Conservation (phyloP, 2,888 invertebrate species). For the Meandrusa payeni region DNA sequence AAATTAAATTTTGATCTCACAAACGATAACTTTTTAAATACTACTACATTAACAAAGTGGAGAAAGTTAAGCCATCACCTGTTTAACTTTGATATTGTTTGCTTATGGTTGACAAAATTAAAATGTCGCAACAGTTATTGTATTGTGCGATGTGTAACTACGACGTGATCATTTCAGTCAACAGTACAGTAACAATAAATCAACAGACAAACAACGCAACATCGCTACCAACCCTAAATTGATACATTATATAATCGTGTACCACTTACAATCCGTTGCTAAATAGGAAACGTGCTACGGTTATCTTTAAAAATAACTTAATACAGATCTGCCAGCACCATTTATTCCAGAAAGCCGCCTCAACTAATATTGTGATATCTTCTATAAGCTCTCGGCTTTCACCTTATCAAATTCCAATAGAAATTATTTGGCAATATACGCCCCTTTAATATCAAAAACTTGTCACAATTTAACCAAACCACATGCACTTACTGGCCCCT, state of each 20-base stretch:
- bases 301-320: constrained; percentile 48
- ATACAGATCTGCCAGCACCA: constrained; percentile 78
- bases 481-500: constrained; percentile 62
- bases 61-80: constrained; percentile 1
- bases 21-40: constrained; percentile 16
- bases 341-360: constrained; percentile 41
- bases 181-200: constrained; percentile 16
- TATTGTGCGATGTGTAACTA: background rate
- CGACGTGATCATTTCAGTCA: constrained; percentile 10
- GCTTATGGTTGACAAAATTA: constrained; percentile 10
- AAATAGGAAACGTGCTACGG: constrained; percentile 37
- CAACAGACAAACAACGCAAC: constrained; percentile 38
- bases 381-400: constrained; percentile 17
- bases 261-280: constrained; percentile 41
- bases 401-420: constrained; percentile 34
- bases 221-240: constrained; percentile 41
- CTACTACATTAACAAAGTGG: constrained; percentile 22
- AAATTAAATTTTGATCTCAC: background rate
- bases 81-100: constrained; percentile 20
- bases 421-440: constrained; percentile 30
- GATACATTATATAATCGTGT: constrained; percentile 36
- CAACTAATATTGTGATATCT: constrained; percentile 12
- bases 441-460: constrained; percentile 23
- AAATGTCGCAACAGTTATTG: constrained; percentile 10
- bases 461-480: constrained; percentile 27